Conservation (phyloP, 2,113 vertebrate genomes). For the Dipodomys merriami region DNA sequence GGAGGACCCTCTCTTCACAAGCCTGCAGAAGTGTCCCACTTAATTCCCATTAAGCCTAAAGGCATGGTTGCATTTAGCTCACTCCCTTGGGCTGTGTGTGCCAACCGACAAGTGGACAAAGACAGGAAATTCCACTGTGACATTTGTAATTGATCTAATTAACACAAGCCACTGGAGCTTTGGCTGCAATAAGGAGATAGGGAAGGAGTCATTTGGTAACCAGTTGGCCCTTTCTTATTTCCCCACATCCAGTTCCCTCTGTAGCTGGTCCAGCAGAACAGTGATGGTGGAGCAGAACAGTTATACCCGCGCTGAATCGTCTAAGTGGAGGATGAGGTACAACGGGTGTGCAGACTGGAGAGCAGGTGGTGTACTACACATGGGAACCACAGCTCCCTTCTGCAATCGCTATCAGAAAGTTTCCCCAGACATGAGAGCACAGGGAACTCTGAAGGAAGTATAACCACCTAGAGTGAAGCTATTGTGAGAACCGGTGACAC, state of each 20-base stretch:
- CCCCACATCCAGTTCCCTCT: not conserved
- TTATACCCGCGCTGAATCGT: not conserved
- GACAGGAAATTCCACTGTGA: not conserved
- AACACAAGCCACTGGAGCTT: not conserved
- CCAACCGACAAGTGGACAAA: fast-evolving
- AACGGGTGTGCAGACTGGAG: fast-evolving
- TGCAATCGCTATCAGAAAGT: too few species aligned
- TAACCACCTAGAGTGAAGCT: not conserved
- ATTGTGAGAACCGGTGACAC: not conserved
- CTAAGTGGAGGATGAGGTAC: not conserved
- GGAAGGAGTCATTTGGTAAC: too few species aligned
- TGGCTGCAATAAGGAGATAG: not conserved
- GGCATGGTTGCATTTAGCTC: not conserved
- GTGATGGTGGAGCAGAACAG: too few species aligned
- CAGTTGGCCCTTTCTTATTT: fast-evolving
- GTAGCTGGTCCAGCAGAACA: too few species aligned
- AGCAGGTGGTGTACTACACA: too few species aligned
- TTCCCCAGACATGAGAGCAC: not conserved
- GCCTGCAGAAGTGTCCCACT: too few species aligned
- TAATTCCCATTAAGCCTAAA: not conserved
- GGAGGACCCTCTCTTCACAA: not conserved
- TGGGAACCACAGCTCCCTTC: not conserved
- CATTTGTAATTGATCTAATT: not conserved
- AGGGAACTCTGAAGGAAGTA: not conserved
- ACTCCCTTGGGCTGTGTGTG: too few species aligned